These are phyloP conservation scores for Drosophila cardini DNA, from an alignment of 1,140 invertebrate genomes.

Conservation along the genomic window DNA sequence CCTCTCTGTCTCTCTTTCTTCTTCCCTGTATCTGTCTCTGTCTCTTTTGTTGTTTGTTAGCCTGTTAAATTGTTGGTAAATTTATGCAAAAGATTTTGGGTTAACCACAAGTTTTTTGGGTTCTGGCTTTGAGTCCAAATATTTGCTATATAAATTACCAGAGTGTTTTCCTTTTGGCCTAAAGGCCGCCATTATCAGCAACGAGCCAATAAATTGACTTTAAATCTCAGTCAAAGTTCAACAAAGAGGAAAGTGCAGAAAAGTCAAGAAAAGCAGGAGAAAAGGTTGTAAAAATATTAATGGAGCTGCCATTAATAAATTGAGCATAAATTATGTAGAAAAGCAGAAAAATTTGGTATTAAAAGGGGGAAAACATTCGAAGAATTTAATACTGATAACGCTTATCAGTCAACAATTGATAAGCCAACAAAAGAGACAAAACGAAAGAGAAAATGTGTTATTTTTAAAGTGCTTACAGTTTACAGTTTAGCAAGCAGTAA, in stretches of 20 bases:
- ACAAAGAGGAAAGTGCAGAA: not conserved
- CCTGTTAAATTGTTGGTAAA: slow-evolving; percentile 61
- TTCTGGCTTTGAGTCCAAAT: slow-evolving; percentile 51
- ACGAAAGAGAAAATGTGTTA: not conserved
- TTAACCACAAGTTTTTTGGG: slow-evolving; percentile 11
- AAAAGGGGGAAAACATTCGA: slow-evolving; percentile 29
- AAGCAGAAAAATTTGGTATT: slow-evolving; percentile 42
- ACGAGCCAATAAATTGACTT: slow-evolving; percentile 52
- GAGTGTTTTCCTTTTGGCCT: slow-evolving; percentile 34
- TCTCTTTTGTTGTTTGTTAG: slow-evolving; percentile 6
- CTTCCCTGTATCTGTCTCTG: not conserved
- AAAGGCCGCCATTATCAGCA: slow-evolving; percentile 43
- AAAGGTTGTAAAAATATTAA: not conserved
- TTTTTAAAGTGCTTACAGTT: slow-evolving; percentile 38
- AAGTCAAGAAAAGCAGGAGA: not conserved
- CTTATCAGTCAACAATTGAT: slow-evolving; percentile 37
- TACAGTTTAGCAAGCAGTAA: slow-evolving; percentile 42
- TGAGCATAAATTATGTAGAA: slow-evolving; percentile 44
- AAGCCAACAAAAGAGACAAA: slow-evolving; percentile 2
- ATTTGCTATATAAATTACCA: slow-evolving; percentile 69
- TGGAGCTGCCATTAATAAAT: slow-evolving; percentile 16
- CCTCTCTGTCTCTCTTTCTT: not conserved
- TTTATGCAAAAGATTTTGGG: slow-evolving; percentile 61
- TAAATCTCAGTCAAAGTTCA: slow-evolving; percentile 47
- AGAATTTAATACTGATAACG: slow-evolving; percentile 46